Conservation (phyloP, 2,888 invertebrate species). For the Trichopoda pennipes region DNA sequence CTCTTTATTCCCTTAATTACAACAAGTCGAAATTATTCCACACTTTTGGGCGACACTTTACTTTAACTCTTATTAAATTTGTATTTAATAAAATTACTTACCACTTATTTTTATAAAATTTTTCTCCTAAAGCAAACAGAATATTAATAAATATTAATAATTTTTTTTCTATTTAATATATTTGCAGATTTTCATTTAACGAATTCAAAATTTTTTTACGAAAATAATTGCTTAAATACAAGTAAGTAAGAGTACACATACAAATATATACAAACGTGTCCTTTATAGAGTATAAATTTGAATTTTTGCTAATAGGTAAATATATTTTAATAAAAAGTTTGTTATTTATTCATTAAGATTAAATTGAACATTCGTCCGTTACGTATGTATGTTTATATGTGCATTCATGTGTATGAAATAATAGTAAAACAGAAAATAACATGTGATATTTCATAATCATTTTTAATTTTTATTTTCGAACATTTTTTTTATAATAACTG, state of each 20-base stretch:
- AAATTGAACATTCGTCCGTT: too few species aligned
- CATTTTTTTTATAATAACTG: too few species aligned
- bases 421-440: neutral
- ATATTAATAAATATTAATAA: neutral
- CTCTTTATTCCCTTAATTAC: too few species aligned
- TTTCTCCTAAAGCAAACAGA: too few species aligned
- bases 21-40: too few species aligned
- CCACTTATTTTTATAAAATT: too few species aligned
- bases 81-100: too few species aligned
- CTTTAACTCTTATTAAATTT: too few species aligned
- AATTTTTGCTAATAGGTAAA: neutral
- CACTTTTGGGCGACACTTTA: too few species aligned
- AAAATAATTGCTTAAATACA: conserved; percentile 25
- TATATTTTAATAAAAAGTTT: conserved; percentile 1
- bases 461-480: too few species aligned
- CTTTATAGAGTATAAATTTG: neutral
- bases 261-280: neutral
- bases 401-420: neutral
- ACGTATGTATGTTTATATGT: neutral
- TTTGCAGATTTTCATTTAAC: conserved; percentile 11
- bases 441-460: too few species aligned
- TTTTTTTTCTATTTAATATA: conserved; percentile 8
- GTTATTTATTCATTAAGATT: conserved; percentile 7
- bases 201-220: conserved; percentile 28
- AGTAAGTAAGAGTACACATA: neutral